Percentiles rank a stretch among this genome's conserved stretches.
These are phyloP conservation scores for Hydractinia symbiolongicarpus DNA, from an alignment of 30 jellyfish, hydroid and myxozoan genomes.

Conservation along the genomic window DNA sequence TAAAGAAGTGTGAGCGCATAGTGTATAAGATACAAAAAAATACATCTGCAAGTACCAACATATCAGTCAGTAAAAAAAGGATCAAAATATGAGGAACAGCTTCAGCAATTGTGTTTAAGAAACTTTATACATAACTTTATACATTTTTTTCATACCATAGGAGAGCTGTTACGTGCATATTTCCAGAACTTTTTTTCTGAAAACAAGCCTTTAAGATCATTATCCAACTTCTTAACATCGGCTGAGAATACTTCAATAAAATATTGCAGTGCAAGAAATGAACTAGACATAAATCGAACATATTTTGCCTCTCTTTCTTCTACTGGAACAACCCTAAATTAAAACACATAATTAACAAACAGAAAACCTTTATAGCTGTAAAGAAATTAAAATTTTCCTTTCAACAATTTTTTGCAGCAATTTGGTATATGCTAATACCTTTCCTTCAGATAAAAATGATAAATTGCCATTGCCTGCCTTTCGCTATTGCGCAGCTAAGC, in stretches of 20 bases:
- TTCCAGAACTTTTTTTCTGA: slow-evolving; percentile 76
- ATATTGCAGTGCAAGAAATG: slow-evolving; percentile 41
- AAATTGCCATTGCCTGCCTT: too few relatives aligned
- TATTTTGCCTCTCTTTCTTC: slow-evolving; percentile 91
- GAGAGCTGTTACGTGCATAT: slow-evolving; percentile 38
- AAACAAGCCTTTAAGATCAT: slow-evolving; percentile 20
- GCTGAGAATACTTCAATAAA: slow-evolving; percentile 33
- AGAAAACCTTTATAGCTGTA: not conserved
- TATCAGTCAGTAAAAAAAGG: too few relatives aligned
- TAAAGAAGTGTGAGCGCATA: not conserved
- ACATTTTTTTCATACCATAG: slow-evolving; percentile 40
- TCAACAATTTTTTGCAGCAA: too few relatives aligned
- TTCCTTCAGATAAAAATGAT: too few relatives aligned
- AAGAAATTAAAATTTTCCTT: too few relatives aligned
- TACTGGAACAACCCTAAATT: slow-evolving; percentile 59
- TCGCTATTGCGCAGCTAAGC: too few relatives aligned
- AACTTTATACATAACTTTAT: not conserved
- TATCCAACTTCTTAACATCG: slow-evolving; percentile 15
- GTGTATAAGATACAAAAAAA: too few relatives aligned
- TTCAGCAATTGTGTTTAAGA: not conserved
- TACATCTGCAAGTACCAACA: too few relatives aligned
- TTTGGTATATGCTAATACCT: too few relatives aligned
- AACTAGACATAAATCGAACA: slow-evolving; percentile 53
- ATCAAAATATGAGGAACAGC: too few relatives aligned
- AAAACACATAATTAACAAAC: not conserved